Base-by-base conservation (phyloP, 2,797 vertebrate species). In the Mycteria americana region DNA sequence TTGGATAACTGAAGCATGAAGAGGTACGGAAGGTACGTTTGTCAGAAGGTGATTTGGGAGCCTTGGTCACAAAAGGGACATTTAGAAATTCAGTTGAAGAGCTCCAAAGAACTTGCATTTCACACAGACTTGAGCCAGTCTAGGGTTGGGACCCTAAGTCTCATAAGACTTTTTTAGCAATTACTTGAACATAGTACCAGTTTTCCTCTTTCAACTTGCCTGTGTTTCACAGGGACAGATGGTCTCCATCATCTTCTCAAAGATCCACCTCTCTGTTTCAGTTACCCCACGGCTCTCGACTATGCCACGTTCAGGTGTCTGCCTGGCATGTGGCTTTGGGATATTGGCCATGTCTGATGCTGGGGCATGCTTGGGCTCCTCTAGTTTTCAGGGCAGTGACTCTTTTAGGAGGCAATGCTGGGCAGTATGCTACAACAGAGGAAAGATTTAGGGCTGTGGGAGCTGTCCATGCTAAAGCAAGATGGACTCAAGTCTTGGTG, bases 291-390 rank as follows among this genome's bases (percentile, higher is more conserved):
- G 1, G 53, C 41, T 68, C 16, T 65, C 81, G 54, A 0, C 6
- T 6, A 2, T 16, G 46, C 4, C 65, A 41, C 0, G 0, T 57
- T n/a, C 46, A 33, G 51, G n/a, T n/a, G 59, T 15, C 46, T 24
- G 28, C 15, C 48, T 78, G 63, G 43, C 65, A n/a, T 4, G 43
- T 27, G 39, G 18, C 37, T 46, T 3, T 31, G 19, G 65, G 35
- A 54, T 22, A 24, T 13, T 63, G 70, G 43, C 35, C 39, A 11
- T 30, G 25, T 28, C 33, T 88, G 48, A 33, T 31, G 53, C 25
- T 89, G 89, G 57, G 75, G 31, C 33, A 22, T 13, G 39, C 10
- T 11, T 37, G 22, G 41, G 45, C 14, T 81, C 30, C 43, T 72
- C 45, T n/a, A 14, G 13, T 35, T 37, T 56, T 50, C 48, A 31